phyloP scores from a whole-genome alignment of 2,113 vertebrate genomes.

The Odocoileus hemionus region DNA sequence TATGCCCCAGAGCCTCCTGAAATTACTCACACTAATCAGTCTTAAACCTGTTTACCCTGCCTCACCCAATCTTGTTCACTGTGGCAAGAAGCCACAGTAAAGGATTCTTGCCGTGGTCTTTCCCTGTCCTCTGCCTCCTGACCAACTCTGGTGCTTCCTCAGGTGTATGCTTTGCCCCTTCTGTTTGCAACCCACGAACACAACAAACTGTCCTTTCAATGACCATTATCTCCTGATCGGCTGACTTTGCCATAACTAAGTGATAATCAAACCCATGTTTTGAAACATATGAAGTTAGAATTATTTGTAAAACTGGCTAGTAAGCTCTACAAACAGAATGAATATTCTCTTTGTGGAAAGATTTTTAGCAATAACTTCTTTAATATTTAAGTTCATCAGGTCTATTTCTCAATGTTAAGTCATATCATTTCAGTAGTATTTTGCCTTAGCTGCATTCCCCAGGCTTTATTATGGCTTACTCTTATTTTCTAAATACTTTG shows the following conservation, averaged over 20 bases:
- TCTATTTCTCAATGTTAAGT: background rate
- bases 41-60: background rate
- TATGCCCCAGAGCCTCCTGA: background rate
- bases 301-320: background rate
- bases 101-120: fast-evolving
- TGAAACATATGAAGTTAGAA: background rate
- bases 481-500: background rate
- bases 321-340: background rate
- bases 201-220: background rate
- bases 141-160: background rate
- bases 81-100: background rate
- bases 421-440: background rate
- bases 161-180: background rate
- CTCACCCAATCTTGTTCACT: too few species aligned
- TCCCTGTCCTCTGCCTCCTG: background rate
- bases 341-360: background rate
- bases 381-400: background rate
- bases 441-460: background rate
- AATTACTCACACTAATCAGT: background rate
- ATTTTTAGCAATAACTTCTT: background rate
- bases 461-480: background rate
- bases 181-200: too few species aligned
- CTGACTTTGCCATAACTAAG: background rate
- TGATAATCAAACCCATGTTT: background rate
- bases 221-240: background rate